Base-by-base conservation (phyloP, 1,140 invertebrate genomes). In the Pogonomyrmex californicus region DNA sequence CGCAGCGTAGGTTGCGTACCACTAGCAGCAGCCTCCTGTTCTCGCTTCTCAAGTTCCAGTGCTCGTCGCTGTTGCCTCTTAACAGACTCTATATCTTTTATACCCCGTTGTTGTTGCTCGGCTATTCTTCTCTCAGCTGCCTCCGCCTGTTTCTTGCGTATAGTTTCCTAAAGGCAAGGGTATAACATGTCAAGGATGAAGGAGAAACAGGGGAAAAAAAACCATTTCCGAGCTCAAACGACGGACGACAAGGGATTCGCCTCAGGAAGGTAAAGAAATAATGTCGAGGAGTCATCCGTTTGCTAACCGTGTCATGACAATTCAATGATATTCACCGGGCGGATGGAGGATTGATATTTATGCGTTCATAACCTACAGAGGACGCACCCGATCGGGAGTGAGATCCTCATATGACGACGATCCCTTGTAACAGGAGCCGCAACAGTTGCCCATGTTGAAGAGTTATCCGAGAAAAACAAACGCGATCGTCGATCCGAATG, bases 41-140 rank as follows among this genome's bases (percentile, higher is more conserved):
- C 86, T 5, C 85, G 89, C 86, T 90, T 91, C n/a, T 93, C 93
- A 60, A 94, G 91, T 86, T 93, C 94, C 85, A 95, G 91, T 38
- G 93, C 86, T 86, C 95, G 91, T 85, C 94, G 92, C 88, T 96
- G 94, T 88, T 96, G 94, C 73, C 94, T 91, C 88, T 94, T 95
- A 0, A 96, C 94, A 38, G 92, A 93, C 70, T 96, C 95, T 6
- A 95, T 91, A 93, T 96, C 95, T 89, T 96, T 96, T 36, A 96
- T 94, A 17, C 96, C 96, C 82, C 96, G 90, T 58, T 79, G 89
- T 88, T 96, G 95, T 78, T 95, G 94, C 58, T 96, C 94, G 70
- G 92, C 88, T 56, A 94, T 86, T 76, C 96, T 93, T 86, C 92
- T 95, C 81, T 96, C 96, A 66, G 96, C 96, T 36, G 96, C 96